Evolutionary conservation across 37 sponge, comb jelly and placozoan species (phyloP).

Genomic region (Chondrilla cf. caribensis): DNA sequence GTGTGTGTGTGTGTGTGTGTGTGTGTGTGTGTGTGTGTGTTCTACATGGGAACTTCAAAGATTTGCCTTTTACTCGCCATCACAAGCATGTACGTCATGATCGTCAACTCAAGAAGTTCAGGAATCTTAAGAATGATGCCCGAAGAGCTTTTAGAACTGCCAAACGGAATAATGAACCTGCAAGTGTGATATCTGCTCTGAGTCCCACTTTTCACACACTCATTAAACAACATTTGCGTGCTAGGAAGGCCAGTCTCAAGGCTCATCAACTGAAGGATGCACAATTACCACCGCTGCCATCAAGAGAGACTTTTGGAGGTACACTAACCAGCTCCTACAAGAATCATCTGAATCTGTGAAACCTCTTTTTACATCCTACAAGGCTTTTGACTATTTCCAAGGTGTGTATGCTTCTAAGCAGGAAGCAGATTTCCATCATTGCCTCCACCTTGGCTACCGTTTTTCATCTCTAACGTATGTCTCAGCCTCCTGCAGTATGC

Average conservation of each 20-base stretch:
- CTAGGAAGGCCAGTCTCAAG: too few relatives aligned
- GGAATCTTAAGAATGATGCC: constrained; percentile 1
- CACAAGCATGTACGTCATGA: background rate
- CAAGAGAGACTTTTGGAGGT: too few relatives aligned
- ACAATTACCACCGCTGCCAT: too few relatives aligned
- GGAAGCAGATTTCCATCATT: background rate
- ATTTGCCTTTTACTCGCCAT: background rate
- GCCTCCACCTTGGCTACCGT: background rate
- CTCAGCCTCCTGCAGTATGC: background rate
- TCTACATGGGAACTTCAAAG: too few relatives aligned
- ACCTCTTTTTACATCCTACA: background rate
- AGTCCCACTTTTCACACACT: background rate
- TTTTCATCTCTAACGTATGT: background rate
- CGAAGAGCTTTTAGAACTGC: background rate
- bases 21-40: too few relatives aligned
- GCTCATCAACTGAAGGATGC: too few relatives aligned
- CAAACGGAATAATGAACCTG: background rate
- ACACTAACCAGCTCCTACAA: too few relatives aligned
- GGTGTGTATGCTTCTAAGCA: constrained; percentile 4
- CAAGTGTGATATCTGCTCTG: constrained; percentile 1
- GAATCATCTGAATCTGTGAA: background rate
- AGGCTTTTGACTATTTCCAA: constrained; percentile 2
- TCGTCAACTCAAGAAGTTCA: background rate
- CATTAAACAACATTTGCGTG: too few relatives aligned
- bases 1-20: too few relatives aligned